Percentiles rank a stretch among this genome's conserved stretches.
Evolutionary conservation across 2,888 invertebrate genomes (phyloP).

Genomic region (Lagria hirta): DNA sequence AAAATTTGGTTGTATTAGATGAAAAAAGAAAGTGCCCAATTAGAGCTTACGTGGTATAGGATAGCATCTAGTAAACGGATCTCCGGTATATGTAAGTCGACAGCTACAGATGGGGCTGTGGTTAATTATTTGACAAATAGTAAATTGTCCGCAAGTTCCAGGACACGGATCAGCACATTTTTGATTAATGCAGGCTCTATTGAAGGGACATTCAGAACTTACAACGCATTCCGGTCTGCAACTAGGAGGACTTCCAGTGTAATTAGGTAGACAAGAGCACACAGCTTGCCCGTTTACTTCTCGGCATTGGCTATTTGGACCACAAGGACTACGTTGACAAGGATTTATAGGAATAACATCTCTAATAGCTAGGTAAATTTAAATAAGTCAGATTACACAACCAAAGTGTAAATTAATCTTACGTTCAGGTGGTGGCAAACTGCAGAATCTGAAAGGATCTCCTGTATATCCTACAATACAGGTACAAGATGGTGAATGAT

Average conservation of each 20-base stretch:
- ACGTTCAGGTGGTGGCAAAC: constrained; percentile 42
- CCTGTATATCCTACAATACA: constrained; percentile 64
- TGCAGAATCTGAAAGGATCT: constrained; percentile 62
- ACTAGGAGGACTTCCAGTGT: constrained; percentile 76
- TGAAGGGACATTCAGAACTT: constrained; percentile 77
- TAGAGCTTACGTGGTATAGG: constrained; percentile 71
- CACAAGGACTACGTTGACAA: constrained; percentile 79
- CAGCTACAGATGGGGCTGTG: constrained; percentile 84
- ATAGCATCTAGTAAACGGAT: constrained; percentile 75
- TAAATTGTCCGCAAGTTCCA: constrained; percentile 77
- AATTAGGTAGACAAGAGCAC: constrained; percentile 74
- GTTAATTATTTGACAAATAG: constrained; percentile 76
- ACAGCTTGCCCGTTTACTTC: constrained; percentile 70
- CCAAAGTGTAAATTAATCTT: no score
- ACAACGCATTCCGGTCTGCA: constrained; percentile 83
- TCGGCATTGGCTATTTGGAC: constrained; percentile 78
- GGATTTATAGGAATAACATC: constrained; percentile 56
- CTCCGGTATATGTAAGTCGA: constrained; percentile 70
- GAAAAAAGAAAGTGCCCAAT: constrained; percentile 23
- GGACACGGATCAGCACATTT: constrained; percentile 82
- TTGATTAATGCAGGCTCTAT: constrained; percentile 78
- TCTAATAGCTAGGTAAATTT: constrained; percentile 23
- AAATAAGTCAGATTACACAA: not conserved
- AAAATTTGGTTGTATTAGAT: constrained; percentile 1
- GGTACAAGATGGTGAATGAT: constrained; percentile 65